phyloP scores from a whole-genome alignment of 2,888 invertebrate species.

The Drosophila koepferae region DNA sequence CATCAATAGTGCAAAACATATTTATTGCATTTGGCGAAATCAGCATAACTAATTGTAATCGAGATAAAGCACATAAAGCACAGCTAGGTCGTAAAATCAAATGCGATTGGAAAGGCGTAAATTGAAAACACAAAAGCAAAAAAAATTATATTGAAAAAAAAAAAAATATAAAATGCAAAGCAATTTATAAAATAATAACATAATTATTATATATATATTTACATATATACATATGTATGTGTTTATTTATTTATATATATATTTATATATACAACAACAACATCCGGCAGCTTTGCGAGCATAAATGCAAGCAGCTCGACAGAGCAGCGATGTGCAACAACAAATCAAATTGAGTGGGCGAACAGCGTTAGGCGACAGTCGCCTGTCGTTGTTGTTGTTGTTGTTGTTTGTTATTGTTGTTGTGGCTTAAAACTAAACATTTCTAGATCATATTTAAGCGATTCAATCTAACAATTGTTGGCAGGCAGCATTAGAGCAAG shows the following conservation, averaged over 20 bases:
- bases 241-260: slow-evolving; percentile 9
- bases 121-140: slow-evolving; percentile 47
- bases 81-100: slow-evolving; percentile 50
- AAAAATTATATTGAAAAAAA: not conserved
- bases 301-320: slow-evolving; percentile 61
- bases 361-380: slow-evolving; percentile 56
- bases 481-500: slow-evolving; percentile 44
- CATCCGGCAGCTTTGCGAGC: slow-evolving; percentile 71
- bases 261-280: slow-evolving; percentile 47
- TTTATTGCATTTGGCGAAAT: slow-evolving; percentile 61
- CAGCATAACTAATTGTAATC: slow-evolving; percentile 71
- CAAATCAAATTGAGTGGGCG: slow-evolving; percentile 68
- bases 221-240: not conserved
- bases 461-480: slow-evolving; percentile 72
- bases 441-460: slow-evolving; percentile 81
- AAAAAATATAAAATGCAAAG: slow-evolving; percentile 8
- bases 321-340: slow-evolving; percentile 61
- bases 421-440: slow-evolving; percentile 54
- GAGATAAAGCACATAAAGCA: slow-evolving; percentile 64
- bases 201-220: slow-evolving; percentile 29
- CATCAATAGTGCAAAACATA: slow-evolving; percentile 48
- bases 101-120: slow-evolving; percentile 64
- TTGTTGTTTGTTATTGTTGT: slow-evolving; percentile 16
- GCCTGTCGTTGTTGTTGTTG: slow-evolving; percentile 32
- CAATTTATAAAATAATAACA: slow-evolving; percentile 29